Evolutionary conservation across 2,113 vertebrate species (phyloP).

Genomic region (Lophotis ruficrista): DNA sequence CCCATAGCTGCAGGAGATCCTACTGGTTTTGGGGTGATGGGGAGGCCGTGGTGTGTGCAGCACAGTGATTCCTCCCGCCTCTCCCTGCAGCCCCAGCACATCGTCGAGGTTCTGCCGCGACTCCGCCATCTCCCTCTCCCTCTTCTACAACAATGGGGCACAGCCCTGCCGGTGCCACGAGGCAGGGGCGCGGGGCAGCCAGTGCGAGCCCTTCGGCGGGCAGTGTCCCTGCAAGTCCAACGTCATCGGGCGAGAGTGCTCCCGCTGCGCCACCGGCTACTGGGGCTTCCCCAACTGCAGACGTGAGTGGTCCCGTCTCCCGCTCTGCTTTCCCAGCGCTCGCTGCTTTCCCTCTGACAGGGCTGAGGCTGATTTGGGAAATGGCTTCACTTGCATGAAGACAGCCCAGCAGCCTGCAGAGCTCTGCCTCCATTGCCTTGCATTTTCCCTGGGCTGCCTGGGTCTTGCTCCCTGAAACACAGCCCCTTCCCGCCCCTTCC

Average conservation of each 20-base stretch:
- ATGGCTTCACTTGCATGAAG: not conserved
- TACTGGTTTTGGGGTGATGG: not conserved
- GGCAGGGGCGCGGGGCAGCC: conserved; percentile 79
- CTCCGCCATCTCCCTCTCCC: conserved; percentile 87
- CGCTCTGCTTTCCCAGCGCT: rapidly evolving
- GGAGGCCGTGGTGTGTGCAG: not conserved
- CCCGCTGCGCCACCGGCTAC: conserved; percentile 91
- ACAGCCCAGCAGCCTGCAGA: not conserved
- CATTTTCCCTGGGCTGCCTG: not conserved
- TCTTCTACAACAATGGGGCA: conserved; percentile 93
- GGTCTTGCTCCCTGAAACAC: not conserved
- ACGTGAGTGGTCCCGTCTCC: conserved; percentile 77
- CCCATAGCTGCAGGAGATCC: rapidly evolving
- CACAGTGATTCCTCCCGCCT: not conserved
- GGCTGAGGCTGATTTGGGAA: not conserved
- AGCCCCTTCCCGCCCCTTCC: not conserved
- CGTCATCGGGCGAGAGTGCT: conserved; percentile 93
- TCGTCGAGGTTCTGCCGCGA: conserved; percentile 84
- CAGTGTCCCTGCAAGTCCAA: conserved; percentile 89
- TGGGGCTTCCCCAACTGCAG: conserved; percentile 96
- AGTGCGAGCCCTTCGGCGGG: conserved; percentile 87
- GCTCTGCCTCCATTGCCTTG: rapidly evolving
- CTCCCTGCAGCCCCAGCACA: conserved; percentile 74
- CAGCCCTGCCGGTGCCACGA: conserved; percentile 90
- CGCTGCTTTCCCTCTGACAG: not conserved